phyloP scores from a whole-genome alignment of 2,888 invertebrate species.

The Pachycephus smyrnensis region DNA sequence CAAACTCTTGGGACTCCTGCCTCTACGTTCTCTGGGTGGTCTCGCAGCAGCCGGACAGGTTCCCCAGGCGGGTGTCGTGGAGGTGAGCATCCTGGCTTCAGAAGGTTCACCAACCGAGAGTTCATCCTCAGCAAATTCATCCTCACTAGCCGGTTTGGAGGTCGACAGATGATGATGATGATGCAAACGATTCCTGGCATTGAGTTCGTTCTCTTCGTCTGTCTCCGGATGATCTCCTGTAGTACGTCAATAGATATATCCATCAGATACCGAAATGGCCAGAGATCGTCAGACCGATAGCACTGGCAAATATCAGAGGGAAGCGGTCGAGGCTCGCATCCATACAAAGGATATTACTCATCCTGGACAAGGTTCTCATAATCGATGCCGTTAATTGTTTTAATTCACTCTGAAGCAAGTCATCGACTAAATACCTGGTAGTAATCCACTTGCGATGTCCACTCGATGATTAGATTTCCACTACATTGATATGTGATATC shows the following conservation, averaged over 20 bases:
- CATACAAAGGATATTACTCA: not conserved
- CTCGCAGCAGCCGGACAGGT: constrained; percentile 72
- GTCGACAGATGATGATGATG: constrained; percentile 56
- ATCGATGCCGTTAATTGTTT: not conserved
- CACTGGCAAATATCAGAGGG: not conserved
- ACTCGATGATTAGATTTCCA: not conserved
- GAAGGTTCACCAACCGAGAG: constrained; percentile 69
- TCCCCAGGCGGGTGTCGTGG: constrained; percentile 70
- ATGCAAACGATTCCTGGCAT: constrained; percentile 54
- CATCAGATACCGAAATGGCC: not conserved
- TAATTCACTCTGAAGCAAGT: not conserved
- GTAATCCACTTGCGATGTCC: not conserved
- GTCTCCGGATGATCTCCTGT: constrained; percentile 59
- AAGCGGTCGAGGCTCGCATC: not conserved
- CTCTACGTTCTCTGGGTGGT: constrained; percentile 72
- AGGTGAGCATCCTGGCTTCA: constrained; percentile 67
- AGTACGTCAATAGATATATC: not conserved
- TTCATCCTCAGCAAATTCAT: constrained; percentile 89
- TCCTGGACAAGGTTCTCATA: not conserved
- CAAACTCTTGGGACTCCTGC: constrained; percentile 64
- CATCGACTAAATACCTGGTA: not conserved
- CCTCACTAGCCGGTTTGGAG: constrained; percentile 76
- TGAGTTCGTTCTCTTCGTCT: constrained; percentile 60
- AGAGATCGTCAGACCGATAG: not conserved
- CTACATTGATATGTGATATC: not conserved